Evolutionary conservation across 2,888 invertebrate species (phyloP).

Genomic region (Heteropelma amictum): DNA sequence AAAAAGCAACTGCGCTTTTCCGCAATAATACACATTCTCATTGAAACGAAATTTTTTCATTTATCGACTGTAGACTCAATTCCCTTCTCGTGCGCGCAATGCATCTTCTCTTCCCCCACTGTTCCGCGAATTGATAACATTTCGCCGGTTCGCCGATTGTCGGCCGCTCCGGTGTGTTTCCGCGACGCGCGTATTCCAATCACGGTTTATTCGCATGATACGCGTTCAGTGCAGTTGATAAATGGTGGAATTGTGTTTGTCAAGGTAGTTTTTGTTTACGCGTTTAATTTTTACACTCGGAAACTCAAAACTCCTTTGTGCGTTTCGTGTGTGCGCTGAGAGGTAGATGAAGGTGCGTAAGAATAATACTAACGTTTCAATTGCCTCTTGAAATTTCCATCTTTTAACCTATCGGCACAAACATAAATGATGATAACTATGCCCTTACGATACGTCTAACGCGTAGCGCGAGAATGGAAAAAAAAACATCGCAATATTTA

Average conservation of each 20-base stretch:
- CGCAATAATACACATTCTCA: too few relatives aligned
- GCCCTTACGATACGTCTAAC: too few relatives aligned
- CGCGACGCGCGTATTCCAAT: constrained; percentile 62
- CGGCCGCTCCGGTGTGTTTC: constrained; percentile 65
- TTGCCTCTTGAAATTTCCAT: not conserved
- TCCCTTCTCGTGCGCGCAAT: too few relatives aligned
- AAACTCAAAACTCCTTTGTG: constrained; percentile 72
- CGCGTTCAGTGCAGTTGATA: constrained; percentile 81
- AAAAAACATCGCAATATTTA: too few relatives aligned
- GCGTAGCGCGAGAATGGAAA: too few relatives aligned
- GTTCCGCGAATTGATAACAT: too few relatives aligned
- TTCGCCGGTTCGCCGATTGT: constrained; percentile 26
- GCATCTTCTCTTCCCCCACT: too few relatives aligned
- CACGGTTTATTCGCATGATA: constrained; percentile 63
- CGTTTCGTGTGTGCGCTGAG: constrained; percentile 75
- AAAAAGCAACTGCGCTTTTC: too few relatives aligned
- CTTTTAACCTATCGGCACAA: not conserved
- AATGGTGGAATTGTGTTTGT: constrained; percentile 85
- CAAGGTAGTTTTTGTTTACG: constrained; percentile 84
- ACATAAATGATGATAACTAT: not conserved
- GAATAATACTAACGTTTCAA: constrained; percentile 42
- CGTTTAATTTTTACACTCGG: constrained; percentile 77
- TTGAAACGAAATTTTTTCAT: too few relatives aligned
- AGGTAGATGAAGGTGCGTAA: constrained; percentile 84
- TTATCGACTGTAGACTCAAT: too few relatives aligned